phyloP scores from a whole-genome alignment of 2,797 vertebrate species.

The Apogon talboti region DNA sequence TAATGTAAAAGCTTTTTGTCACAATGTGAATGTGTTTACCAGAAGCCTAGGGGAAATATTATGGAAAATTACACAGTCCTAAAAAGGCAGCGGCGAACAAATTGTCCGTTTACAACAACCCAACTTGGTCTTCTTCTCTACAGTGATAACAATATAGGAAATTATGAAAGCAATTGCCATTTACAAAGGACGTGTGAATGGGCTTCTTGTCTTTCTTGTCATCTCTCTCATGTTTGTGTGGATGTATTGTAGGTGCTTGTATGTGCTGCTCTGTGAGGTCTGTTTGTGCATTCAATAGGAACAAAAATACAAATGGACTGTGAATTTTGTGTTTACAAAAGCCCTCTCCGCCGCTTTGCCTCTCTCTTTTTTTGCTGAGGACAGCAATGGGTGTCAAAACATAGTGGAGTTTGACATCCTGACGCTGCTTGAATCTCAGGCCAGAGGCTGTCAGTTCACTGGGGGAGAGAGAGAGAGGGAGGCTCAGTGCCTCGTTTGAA shows the following conservation, averaged over 20 bases:
- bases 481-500: slow-evolving; percentile 71
- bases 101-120: background rate
- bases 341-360: slow-evolving; percentile 56
- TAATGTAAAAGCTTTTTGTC: background rate
- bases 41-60: background rate
- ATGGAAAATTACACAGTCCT: background rate
- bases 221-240: background rate
- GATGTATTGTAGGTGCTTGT: background rate
- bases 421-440: slow-evolving; percentile 73
- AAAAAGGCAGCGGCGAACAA: background rate
- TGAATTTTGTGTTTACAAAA: slow-evolving; percentile 70
- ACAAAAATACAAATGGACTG: slow-evolving; percentile 66
- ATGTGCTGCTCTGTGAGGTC: slow-evolving; percentile 15
- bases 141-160: background rate
- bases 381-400: slow-evolving; percentile 79
- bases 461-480: slow-evolving; percentile 50
- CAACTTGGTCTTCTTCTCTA: background rate
- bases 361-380: slow-evolving; percentile 76
- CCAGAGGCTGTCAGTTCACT: slow-evolving; percentile 75
- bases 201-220: background rate
- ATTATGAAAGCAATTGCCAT: background rate
- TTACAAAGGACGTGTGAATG: background rate
- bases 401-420: slow-evolving; percentile 71
- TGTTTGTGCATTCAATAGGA: slow-evolving; percentile 58
- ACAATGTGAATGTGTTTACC: background rate